Evolutionary conservation across 2,797 vertebrate species (phyloP).

Genomic region (Lagorchestes hirsutus): DNA sequence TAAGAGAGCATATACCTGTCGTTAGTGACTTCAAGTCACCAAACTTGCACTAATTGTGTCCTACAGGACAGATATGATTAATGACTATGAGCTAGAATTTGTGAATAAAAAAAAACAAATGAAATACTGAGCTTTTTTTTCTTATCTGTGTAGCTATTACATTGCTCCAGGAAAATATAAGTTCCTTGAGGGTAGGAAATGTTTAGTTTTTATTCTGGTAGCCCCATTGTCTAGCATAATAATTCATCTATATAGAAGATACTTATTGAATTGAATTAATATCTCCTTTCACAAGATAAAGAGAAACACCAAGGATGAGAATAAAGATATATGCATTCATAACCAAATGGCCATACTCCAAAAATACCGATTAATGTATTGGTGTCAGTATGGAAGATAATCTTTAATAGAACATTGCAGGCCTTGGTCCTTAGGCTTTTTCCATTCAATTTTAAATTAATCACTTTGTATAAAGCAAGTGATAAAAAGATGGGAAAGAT

Average conservation of each 20-base stretch:
- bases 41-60: background rate
- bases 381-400: background rate
- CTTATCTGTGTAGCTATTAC: background rate
- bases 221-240: background rate
- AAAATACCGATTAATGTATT: background rate
- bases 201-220: background rate
- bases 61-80: background rate
- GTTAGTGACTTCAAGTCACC: background rate
- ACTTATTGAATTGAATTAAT: background rate
- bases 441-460: background rate
- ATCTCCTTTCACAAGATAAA: background rate
- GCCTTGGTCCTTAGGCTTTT: background rate
- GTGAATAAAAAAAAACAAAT: background rate
- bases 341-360: background rate
- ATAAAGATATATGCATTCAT: background rate
- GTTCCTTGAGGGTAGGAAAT: background rate
- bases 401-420: background rate
- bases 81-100: background rate
- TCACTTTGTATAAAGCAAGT: background rate
- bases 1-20: background rate
- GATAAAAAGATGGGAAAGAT: background rate
- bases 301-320: background rate
- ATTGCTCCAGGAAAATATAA: background rate
- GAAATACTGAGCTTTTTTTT: background rate
- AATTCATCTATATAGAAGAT: background rate